Conservation (phyloP, 2,113 vertebrate genomes). For the Butorides virescens region DNA sequence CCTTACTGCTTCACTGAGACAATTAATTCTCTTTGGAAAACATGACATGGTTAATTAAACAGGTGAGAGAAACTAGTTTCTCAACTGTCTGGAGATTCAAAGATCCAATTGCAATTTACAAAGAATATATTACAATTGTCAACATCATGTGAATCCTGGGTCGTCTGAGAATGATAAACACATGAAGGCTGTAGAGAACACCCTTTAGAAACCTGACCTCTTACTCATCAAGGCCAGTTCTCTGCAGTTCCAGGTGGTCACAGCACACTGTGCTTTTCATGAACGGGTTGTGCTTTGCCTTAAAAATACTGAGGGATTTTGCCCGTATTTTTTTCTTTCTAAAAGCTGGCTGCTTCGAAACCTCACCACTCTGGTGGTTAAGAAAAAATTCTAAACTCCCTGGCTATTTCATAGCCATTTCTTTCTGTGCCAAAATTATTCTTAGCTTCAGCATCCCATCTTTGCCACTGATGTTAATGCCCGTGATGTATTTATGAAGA, state of each 20-base stretch:
- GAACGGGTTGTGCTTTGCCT: neutral
- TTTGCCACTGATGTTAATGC: neutral
- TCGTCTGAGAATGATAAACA: conserved; percentile 32
- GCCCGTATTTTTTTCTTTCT: neutral
- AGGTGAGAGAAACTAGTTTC: conserved; percentile 46
- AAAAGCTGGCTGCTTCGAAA: neutral
- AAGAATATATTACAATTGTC: conserved; percentile 53
- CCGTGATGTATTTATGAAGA: neutral
- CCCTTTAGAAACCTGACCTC: neutral
- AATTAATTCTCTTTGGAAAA: conserved; percentile 61
- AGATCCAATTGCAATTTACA: neutral
- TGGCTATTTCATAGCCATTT: neutral
- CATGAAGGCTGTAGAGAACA: neutral
- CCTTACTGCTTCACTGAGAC: conserved; percentile 25
- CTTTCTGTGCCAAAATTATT: neutral
- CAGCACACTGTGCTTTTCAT: neutral
- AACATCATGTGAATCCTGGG: conserved; percentile 8
- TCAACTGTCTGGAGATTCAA: conserved; percentile 44
- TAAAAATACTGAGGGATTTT: neutral
- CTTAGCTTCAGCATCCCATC: neutral
- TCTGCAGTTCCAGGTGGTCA: neutral
- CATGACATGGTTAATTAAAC: conserved; percentile 57
- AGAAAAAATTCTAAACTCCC: neutral
- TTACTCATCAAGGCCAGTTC: neutral
- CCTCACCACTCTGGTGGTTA: neutral